Evolutionary conservation across 2,113 vertebrate species (phyloP).

Genomic region (Heloderma charlesbogerti): DNA sequence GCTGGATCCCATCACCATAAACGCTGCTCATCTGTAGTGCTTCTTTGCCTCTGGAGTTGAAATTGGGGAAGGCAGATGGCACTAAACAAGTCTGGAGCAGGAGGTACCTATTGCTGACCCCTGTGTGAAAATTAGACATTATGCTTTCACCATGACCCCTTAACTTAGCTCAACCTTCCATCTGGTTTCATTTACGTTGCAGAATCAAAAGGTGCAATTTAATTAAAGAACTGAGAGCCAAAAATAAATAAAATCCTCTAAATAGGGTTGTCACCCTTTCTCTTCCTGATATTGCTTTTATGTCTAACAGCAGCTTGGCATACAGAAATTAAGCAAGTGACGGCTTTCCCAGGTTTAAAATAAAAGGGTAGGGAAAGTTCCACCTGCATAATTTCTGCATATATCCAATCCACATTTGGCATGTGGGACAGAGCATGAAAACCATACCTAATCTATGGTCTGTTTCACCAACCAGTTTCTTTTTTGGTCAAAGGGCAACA

Average conservation of each 20-base stretch:
- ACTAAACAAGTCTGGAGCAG: background rate
- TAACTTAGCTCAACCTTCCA: background rate
- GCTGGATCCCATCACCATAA: no score
- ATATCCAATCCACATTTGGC: background rate
- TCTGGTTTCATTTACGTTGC: background rate
- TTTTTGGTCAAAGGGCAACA: background rate
- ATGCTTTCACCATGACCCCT: background rate
- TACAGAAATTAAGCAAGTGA: background rate
- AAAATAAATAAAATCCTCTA: background rate
- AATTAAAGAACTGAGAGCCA: background rate
- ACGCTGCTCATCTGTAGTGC: background rate
- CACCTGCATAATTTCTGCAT: background rate
- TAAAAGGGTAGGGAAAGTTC: background rate
- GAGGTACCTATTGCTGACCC: background rate
- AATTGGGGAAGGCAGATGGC: background rate
- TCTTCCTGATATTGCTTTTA: background rate
- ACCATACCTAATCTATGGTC: background rate
- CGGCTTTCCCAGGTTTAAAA: background rate
- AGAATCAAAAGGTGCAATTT: background rate
- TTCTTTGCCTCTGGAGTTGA: background rate
- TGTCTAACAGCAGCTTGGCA: background rate
- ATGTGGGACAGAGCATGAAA: background rate
- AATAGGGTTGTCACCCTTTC: background rate
- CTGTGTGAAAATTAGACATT: background rate
- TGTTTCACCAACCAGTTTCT: background rate